phyloP scores from a whole-genome alignment of 2,888 invertebrate genomes.

The Lasius fuliginosus region DNA sequence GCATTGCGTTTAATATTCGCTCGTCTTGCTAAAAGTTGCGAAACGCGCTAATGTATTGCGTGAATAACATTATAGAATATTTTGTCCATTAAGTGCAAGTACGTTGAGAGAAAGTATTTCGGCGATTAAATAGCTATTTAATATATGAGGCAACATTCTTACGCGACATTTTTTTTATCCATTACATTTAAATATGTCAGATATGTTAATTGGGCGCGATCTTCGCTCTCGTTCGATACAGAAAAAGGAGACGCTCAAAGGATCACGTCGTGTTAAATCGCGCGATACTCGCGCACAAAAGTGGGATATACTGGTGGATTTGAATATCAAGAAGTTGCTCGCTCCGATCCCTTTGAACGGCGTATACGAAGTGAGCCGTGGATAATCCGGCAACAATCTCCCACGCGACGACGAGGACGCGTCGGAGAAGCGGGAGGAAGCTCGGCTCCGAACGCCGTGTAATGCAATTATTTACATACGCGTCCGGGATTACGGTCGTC shows the following conservation, averaged over 20 bases:
- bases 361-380: conserved; percentile 72
- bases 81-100: neutral
- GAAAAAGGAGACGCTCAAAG: neutral
- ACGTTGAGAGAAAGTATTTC: neutral
- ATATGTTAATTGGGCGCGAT: neutral
- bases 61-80: neutral
- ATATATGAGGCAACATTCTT: neutral
- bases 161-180: neutral
- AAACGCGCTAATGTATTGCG: neutral
- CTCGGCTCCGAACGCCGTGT: conserved; percentile 68
- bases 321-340: conserved; percentile 76
- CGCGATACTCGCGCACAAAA: conserved; percentile 41
- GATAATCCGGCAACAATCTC: conserved; percentile 79
- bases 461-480: conserved; percentile 85
- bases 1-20: conserved; percentile 16
- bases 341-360: conserved; percentile 70
- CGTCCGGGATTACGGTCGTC: conserved; percentile 75
- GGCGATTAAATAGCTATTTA: neutral
- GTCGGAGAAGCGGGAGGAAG: conserved; percentile 41
- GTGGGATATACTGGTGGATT: conserved; percentile 60
- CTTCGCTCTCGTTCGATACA: neutral
- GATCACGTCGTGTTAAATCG: neutral
- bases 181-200: neutral
- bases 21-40: conserved; percentile 33
- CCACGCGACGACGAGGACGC: conserved; percentile 63